These are phyloP conservation scores for Dicrurus megarhynchus DNA, from an alignment of 2,113 vertebrate genomes.

Conservation along the genomic window DNA sequence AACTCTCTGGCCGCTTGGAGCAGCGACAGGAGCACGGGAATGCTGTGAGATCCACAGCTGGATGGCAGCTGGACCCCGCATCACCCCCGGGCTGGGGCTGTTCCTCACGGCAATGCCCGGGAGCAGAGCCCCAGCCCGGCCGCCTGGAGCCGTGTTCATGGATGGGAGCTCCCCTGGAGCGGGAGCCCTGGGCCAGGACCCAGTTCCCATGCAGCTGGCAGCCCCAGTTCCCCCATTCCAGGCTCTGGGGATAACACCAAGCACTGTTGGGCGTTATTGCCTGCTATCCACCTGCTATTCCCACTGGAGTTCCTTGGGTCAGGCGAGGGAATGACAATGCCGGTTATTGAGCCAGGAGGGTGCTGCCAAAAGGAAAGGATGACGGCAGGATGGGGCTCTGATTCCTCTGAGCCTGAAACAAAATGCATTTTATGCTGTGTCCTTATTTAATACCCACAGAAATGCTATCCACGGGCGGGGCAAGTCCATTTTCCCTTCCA, in stretches of 20 bases:
- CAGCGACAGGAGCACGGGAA: fast-evolving
- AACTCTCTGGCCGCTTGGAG: background rate
- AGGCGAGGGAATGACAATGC: background rate
- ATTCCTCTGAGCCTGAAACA: background rate
- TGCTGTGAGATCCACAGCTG: fast-evolving
- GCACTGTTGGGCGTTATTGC: background rate
- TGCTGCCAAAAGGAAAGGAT: background rate
- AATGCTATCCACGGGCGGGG: fast-evolving
- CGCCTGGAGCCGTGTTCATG: fast-evolving
- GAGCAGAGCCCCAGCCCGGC: background rate
- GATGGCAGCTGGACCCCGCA: fast-evolving
- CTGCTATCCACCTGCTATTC: background rate
- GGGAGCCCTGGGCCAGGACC: background rate
- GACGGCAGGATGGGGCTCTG: too few species aligned
- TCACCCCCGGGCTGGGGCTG: fast-evolving
- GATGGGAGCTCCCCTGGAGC: background rate
- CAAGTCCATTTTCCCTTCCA: background rate
- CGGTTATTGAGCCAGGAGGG: background rate
- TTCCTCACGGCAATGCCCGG: fast-evolving
- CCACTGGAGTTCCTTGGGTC: background rate
- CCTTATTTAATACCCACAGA: background rate
- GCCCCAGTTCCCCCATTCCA: background rate
- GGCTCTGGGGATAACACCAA: background rate
- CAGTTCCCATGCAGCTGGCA: background rate
- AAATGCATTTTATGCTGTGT: fast-evolving